Percentiles rank a stretch among this genome's conserved stretches.
phyloP scores from a whole-genome alignment of 2,113 vertebrate species.

The Carassius auratus region DNA sequence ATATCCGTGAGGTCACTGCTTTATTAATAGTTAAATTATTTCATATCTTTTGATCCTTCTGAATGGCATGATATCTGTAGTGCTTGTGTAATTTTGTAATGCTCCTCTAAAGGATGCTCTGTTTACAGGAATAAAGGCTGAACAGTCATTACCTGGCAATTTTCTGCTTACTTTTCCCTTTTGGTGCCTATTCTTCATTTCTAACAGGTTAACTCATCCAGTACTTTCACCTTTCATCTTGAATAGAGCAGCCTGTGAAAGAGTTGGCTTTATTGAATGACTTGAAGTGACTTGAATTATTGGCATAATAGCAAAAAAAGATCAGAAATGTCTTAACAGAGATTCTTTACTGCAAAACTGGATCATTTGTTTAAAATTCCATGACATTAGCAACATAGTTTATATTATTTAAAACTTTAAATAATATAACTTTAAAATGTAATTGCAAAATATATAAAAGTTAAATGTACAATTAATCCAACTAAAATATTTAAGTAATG shows the following conservation, averaged over 20 bases:
- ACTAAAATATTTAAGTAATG: background rate
- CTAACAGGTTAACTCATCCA: constrained; percentile 2
- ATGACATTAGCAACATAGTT: background rate
- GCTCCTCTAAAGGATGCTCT: constrained; percentile 10
- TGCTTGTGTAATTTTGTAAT: constrained; percentile 3
- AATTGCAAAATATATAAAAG: background rate
- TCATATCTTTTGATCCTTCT: background rate
- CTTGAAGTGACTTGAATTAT: background rate
- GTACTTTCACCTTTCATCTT: background rate
- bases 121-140: constrained; percentile 31
- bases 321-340: background rate
- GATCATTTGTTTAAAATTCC: background rate
- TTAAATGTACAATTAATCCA: background rate
- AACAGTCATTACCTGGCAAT: constrained; percentile 42
- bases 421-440: too few species aligned
- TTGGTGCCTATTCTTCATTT: constrained; percentile 42
- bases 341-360: background rate
- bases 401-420: background rate
- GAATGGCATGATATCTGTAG: background rate
- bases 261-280: background rate
- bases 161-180: constrained; percentile 54
- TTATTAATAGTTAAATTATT: background rate
- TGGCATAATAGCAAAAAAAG: background rate
- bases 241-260: background rate
- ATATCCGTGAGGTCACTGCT: background rate